Conservation (phyloP, 2,888 invertebrate genomes). For the Panzeria rudis region DNA sequence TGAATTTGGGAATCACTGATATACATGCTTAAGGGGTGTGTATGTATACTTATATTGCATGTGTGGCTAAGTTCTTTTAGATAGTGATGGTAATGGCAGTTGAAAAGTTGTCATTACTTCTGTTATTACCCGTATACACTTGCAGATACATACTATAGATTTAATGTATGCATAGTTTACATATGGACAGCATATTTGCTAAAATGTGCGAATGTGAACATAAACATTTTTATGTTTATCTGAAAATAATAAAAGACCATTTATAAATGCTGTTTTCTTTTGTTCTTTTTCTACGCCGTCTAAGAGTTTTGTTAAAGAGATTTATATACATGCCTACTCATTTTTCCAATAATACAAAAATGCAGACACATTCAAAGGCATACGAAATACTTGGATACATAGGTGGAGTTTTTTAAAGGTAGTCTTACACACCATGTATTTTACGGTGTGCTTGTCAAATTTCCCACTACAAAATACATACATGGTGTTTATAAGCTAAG, state of each 20-base stretch:
- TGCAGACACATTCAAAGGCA: conserved; percentile 6
- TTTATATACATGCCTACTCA: neutral
- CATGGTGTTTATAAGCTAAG: no score
- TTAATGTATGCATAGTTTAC: neutral
- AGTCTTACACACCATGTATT: no score
- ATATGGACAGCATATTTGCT: conserved; percentile 1
- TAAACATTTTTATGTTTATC: conserved; percentile 5
- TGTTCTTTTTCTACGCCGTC: neutral
- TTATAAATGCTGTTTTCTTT: conserved; percentile 19
- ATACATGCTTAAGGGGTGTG: no score
- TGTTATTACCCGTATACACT: conserved; percentile 34
- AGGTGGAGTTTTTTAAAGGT: no score
- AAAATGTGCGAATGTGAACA: neutral
- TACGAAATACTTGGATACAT: neutral
- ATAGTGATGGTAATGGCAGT: conserved; percentile 9
- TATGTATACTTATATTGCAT: neutral
- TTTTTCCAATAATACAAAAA: conserved; percentile 1
- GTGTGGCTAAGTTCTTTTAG: neutral
- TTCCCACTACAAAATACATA: no score
- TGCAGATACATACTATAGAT: conserved; percentile 17
- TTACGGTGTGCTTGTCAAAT: no score
- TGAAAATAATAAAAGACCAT: conserved; percentile 29
- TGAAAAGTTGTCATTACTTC: conserved; percentile 43
- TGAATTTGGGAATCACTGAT: neutral
- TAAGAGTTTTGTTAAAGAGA: no score